Evolutionary conservation across 2,113 vertebrate species (phyloP).

Genomic region (Leucopsar rothschildi): DNA sequence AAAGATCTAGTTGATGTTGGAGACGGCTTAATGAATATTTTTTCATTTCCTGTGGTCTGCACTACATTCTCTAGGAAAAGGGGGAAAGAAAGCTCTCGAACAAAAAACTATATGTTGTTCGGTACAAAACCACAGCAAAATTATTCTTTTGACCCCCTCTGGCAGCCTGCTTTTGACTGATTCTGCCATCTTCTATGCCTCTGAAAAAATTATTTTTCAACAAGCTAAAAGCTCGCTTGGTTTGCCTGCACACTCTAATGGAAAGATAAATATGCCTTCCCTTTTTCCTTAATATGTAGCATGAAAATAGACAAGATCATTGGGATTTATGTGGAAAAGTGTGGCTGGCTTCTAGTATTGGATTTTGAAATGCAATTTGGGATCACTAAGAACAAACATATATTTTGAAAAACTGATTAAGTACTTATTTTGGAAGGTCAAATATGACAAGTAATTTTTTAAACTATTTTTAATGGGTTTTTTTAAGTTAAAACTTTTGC

Average conservation of each 20-base stretch:
- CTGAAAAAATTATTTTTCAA: neutral
- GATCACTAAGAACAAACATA: neutral
- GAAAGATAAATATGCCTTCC: neutral
- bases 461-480: neutral
- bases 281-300: neutral
- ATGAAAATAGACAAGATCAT: neutral
- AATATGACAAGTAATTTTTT: neutral
- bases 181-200: neutral
- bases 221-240: neutral
- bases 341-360: neutral
- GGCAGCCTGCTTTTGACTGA: neutral
- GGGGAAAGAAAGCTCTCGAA: neutral
- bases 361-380: neutral
- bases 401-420: neutral
- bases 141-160: neutral
- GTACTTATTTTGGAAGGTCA: neutral
- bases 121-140: neutral
- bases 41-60: slow-evolving; percentile 25
- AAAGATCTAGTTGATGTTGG: neutral
- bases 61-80: neutral
- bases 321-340: neutral
- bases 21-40: neutral
- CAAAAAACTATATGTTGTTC: neutral
- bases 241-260: neutral
- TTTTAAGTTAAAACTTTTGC: neutral